Evolutionary conservation across 2,888 invertebrate species (phyloP), one percentile per base, ranked within the genome.

Genomic region (Ornithoptera priamus): DNA sequence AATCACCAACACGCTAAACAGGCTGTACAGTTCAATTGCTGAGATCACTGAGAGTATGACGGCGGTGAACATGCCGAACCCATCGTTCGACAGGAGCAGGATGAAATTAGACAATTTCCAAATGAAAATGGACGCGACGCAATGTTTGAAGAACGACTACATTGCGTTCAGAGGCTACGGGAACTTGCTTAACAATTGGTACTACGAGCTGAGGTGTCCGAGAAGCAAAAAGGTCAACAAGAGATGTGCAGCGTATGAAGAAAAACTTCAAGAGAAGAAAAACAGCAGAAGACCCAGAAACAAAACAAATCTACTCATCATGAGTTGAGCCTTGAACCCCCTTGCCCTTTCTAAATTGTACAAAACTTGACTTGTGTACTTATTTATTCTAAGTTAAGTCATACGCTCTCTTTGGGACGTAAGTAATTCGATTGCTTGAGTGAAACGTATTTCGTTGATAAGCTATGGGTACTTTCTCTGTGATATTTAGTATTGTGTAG

Each of bases 131-230:
- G 93, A 94, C 76, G 84, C 92, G 2, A 93, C 94, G 0, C 82
- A 88, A 70, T 93, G 94, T 78, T 85, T 94, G 62, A 92, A 94
- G 72, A 93, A 94, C 74, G 95, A 95, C 79, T 93, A 93, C 79
- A 94, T 94, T 50, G 93, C 95, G 3, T 89, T 95, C 69, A 92
- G 93, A 74, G 92, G 93, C 15, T 94, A 95, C 79, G 92, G 92
- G 50, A 93, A 89, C 62, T 93, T 94, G 72, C 84, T 95, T 15
- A 93, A 93, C 79, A 94, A 94, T 77, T 95, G 95, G 93, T 89
- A 89, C 65, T 86, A 83, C 46, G 93, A 93, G 68, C 88, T 94
- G 72, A 88, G 85, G 69, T 90, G 89, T 78, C 86, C 89, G 17
- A 74, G 77, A 17, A 81, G 78, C 72, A 88, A 86, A 72, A 85